Evolutionary conservation across 2,797 vertebrate genomes (phyloP).

Genomic region (Leptodactylus fallax): DNA sequence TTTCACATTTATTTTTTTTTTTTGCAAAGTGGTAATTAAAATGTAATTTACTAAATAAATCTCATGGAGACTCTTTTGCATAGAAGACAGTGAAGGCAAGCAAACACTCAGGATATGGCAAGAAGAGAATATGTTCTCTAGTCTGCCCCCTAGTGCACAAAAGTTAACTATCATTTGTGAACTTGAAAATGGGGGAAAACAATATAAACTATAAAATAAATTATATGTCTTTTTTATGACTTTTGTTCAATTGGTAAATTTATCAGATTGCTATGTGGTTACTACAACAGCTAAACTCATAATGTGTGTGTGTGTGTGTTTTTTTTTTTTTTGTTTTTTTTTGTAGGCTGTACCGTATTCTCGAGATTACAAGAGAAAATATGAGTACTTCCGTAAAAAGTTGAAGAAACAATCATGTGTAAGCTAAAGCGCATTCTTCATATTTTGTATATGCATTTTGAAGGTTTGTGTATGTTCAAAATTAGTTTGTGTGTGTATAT

Average conservation of each 20-base stretch:
- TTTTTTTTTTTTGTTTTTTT: background rate
- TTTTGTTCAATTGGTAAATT: too few relatives aligned
- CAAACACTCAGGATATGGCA: background rate
- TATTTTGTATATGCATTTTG: too few relatives aligned
- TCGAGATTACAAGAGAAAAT: slow-evolving; percentile 97
- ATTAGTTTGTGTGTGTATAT: too few relatives aligned
- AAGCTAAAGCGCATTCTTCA: background rate
- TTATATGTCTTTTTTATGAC: too few relatives aligned
- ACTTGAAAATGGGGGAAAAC: background rate
- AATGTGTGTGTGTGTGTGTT: too few relatives aligned
- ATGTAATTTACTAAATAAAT: background rate
- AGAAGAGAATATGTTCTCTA: too few relatives aligned
- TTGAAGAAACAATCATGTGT: slow-evolving; percentile 88
- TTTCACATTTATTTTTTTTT: too few relatives aligned
- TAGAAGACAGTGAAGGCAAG: background rate
- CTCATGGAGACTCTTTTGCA: background rate
- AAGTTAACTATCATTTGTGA: background rate
- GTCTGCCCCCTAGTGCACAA: slow-evolving; percentile 2
- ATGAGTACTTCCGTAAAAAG: slow-evolving; percentile 97
- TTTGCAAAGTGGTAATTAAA: background rate
- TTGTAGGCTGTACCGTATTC: slow-evolving; percentile 97
- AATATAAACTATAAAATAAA: background rate
- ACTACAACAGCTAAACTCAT: too few relatives aligned
- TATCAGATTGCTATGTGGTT: too few relatives aligned
- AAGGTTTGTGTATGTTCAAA: too few relatives aligned